phyloP scores from a whole-genome alignment of 2,888 invertebrate species.

The Nycteola revayana region DNA sequence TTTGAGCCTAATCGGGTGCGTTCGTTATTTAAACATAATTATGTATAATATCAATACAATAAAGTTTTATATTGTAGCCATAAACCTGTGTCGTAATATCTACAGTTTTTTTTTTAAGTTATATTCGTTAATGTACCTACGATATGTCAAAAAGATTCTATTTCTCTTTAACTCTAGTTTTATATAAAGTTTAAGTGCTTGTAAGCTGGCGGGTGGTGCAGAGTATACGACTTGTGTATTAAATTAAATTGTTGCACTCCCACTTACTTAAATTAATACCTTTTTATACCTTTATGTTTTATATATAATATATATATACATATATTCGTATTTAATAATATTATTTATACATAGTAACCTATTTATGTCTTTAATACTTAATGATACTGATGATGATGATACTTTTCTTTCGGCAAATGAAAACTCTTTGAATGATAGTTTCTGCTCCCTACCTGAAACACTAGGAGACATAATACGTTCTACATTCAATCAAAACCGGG shows the following conservation, averaged over 20 bases:
- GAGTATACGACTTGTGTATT: neutral
- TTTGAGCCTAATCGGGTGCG: no score
- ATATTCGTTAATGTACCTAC: no score
- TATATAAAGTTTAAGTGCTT: neutral
- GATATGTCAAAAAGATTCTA: neutral
- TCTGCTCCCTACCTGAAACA: neutral
- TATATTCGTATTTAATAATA: neutral
- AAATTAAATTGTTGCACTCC: neutral
- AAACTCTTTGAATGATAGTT: neutral
- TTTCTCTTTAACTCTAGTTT: neutral
- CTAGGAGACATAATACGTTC: neutral
- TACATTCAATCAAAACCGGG: neutral
- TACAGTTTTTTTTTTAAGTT: no score
- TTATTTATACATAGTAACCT: no score
- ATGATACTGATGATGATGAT: neutral
- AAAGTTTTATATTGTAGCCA: no score
- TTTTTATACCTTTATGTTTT: neutral
- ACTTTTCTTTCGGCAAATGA: neutral
- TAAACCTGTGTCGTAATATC: no score
- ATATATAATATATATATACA: neutral
- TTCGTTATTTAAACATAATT: no score
- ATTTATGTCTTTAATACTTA: neutral
- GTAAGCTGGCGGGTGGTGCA: neutral
- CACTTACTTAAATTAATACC: no score
- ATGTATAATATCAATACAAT: no score